Evolutionary conservation across 1,140 invertebrate genomes (phyloP).

Genomic region (Yoshiicerus persimilis): DNA sequence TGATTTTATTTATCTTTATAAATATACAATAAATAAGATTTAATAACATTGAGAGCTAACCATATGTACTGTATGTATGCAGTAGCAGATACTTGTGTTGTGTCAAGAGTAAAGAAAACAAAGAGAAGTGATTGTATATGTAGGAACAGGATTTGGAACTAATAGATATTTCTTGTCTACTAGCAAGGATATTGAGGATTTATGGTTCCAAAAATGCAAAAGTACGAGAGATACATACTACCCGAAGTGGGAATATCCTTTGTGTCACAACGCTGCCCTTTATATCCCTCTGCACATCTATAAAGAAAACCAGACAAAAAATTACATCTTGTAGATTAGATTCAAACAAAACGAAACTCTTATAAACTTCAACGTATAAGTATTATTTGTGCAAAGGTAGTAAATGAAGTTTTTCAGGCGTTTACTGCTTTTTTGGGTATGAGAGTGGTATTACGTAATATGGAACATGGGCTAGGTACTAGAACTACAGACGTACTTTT

Average conservation of each 20-base stretch:
- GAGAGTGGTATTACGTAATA: not conserved
- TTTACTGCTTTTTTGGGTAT: not conserved
- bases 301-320: conserved; percentile 52
- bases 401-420: not conserved
- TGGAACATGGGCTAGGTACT: not conserved
- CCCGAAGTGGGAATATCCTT: conserved; percentile 68
- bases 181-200: conserved; percentile 49
- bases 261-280: conserved; percentile 77
- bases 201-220: conserved; percentile 48
- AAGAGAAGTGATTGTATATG: conserved; percentile 8
- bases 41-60: conserved; percentile 22
- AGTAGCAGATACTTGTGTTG: conserved; percentile 12
- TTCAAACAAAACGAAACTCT: not conserved
- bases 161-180: conserved; percentile 42
- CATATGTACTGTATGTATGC: conserved; percentile 12
- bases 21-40: conserved; percentile 24
- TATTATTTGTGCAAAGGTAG: not conserved
- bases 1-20: conserved; percentile 22
- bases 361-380: not conserved
- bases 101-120: conserved; percentile 22
- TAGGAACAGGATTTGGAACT: conserved; percentile 45
- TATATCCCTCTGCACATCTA: conserved; percentile 81
- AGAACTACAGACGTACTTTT: not conserved
- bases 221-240: conserved; percentile 61
- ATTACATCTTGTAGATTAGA: not conserved